Percentiles rank a stretch among this genome's conserved stretches.
These are phyloP conservation scores for Opisthocomus hoazin DNA, from an alignment of 2,113 vertebrate species.

Conservation along the genomic window DNA sequence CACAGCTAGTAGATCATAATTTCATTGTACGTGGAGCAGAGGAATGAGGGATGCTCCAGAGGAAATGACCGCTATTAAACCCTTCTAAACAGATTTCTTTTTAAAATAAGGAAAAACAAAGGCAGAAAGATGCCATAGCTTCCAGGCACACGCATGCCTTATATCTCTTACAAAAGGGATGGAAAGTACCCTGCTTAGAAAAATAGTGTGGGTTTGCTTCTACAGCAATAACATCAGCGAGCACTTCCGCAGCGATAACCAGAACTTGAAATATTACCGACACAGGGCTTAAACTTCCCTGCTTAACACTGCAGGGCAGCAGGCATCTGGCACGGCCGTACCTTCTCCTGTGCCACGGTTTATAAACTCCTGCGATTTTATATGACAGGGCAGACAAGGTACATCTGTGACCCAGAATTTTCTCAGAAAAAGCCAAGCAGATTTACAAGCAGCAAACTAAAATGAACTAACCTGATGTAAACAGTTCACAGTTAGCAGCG, in stretches of 20 bases:
- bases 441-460: background rate
- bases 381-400: background rate
- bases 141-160: background rate
- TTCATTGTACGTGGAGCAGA: background rate
- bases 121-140: background rate
- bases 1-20: background rate
- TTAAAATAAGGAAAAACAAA: background rate
- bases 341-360: background rate
- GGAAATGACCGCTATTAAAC: background rate
- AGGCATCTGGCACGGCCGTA: background rate
- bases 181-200: background rate
- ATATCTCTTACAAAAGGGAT: background rate
- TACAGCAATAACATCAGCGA: background rate
- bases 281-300: background rate
- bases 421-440: background rate
- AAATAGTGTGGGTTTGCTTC: background rate
- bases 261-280: background rate
- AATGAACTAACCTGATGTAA: background rate
- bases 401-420: conserved; percentile 14
- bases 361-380: background rate
- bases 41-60: background rate
- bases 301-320: background rate
- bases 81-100: background rate
- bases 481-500: background rate
- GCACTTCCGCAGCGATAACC: background rate